Base-by-base conservation (phyloP, 1,140 invertebrate genomes). In the Cydia splendana region DNA sequence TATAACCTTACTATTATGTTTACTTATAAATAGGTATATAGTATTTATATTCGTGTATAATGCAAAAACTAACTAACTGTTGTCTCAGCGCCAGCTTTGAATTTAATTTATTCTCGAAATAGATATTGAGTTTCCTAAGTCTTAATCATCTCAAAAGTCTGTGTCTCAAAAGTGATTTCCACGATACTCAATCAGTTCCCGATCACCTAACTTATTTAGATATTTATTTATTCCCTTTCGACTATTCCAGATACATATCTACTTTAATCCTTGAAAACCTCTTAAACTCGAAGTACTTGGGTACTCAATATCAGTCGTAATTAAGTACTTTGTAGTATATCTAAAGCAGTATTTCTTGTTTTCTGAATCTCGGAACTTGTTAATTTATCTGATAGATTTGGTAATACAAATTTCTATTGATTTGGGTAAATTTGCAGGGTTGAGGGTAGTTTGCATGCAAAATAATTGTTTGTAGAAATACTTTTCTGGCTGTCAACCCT, bases 211-310 rank as follows among this genome's bases (percentile, higher is more conserved):
- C n/a, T 53, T n/a, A 53, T 53, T 18, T 7, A 53, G n/a, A 53
- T 53, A 53, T 53, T 71, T 42, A 69, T 69, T 69, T 7, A 71
- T n/a, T 42, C 15, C 7, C 15, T 71, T 20, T n/a, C 0, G 34
- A 38, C 65, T n/a, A 42, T 69, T 67, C 12, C 28, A 20, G 30
- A 69, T 69, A n/a, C n/a, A n/a, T n/a, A n/a, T n/a, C n/a, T n/a
- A 38, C 34, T 30, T 38, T 7, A 69, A 34, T 34, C 65, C 9
- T 69, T n/a, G 65, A 30, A 18, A 34, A 34, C 9, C 18, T 30
- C 62, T 65, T 65, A 7, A 65, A 65, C 62, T 30, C 3, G 10
- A 65, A 28, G 62, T 65, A 67, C 65, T 67, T 15, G 30, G 6
- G 51, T 53, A 53, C 13, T 34, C 65, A 15, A 34, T 12, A 34